These are phyloP conservation scores for Uromys caudimaculatus DNA, from an alignment of 2,797 vertebrate genomes.

Conservation along the genomic window DNA sequence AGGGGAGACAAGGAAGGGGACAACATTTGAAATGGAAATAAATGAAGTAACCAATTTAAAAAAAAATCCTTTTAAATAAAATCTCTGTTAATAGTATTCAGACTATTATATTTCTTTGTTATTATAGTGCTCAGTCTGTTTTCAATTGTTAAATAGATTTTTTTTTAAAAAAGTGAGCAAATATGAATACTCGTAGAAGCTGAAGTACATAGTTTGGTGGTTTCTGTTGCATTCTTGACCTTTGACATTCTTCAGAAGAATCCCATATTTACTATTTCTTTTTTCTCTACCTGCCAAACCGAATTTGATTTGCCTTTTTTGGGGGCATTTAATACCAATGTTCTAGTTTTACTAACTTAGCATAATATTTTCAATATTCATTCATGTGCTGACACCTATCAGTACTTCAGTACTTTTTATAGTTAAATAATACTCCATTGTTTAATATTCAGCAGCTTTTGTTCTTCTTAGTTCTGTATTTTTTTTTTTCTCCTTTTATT, in stretches of 20 bases:
- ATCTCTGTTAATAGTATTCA: background rate
- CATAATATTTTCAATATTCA: background rate
- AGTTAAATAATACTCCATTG: background rate
- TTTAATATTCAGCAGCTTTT: background rate
- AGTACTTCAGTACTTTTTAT: background rate
- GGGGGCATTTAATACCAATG: background rate
- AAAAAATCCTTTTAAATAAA: background rate
- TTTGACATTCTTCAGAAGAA: background rate
- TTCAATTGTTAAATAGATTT: background rate
- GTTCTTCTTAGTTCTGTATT: background rate
- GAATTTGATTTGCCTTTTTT: background rate
- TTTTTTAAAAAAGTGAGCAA: background rate
- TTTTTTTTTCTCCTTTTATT: background rate
- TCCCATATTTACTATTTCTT: background rate
- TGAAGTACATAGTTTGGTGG: background rate
- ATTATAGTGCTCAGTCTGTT: background rate
- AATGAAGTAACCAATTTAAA: too few relatives aligned
- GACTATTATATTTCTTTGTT: background rate
- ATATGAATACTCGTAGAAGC: background rate
- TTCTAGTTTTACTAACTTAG: background rate
- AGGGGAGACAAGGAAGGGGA: too few relatives aligned
- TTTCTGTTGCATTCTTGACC: background rate
- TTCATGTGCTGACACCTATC: background rate
- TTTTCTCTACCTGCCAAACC: background rate
- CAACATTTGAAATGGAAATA: too few relatives aligned